Base-by-base conservation (phyloP, 2,797 vertebrate species). In the Danio choprae region DNA sequence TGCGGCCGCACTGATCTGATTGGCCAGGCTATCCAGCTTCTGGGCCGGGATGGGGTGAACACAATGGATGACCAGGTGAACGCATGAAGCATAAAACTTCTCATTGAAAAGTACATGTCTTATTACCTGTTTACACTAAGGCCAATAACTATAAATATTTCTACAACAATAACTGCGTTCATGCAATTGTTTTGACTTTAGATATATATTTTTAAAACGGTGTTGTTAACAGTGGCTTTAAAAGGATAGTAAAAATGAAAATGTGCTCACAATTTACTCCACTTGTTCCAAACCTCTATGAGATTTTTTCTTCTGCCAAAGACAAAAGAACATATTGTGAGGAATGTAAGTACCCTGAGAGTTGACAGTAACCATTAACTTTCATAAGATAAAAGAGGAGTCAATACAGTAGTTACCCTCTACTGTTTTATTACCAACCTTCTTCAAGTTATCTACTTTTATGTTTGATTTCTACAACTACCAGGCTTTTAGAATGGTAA, bases 61-160 rank as follows among this genome's bases (percentile, higher is more conserved):
- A 93, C 96, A 51, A 92, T 94, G 94, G 96, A 98, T 1, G 95
- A 98, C 83, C 96, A 98, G 96, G 97, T 97, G 72, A 64, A 59
- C 15, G 16, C 8, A 60, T 53, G 2, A 77, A 22, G 15, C 6
- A 3, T 40, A 3, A 51, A 59, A 3, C 29, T 29, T 29, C 29
- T 29, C 29, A 29, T 29, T 29, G 29, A 20, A 20, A 60, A 15
- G 8, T 36, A 7, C 4, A 4, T 16, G 12, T 4, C 6, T 38
- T 60, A 16, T 64, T 1, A 29, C 29, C 29, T 29, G 29, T 29
- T 29, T 29, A 29, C 29, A 29, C 29, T 3, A 29, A 29, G 29
- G 1, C 1, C 29, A 29, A 29, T 1, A 29, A 29, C 29, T 29
- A 29, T 29, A 29, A 29, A 29, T 29, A 29, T 29, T 29, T n/a